Base-by-base conservation (phyloP, 2,797 vertebrate genomes). In the Sphenopsis melanotis region DNA sequence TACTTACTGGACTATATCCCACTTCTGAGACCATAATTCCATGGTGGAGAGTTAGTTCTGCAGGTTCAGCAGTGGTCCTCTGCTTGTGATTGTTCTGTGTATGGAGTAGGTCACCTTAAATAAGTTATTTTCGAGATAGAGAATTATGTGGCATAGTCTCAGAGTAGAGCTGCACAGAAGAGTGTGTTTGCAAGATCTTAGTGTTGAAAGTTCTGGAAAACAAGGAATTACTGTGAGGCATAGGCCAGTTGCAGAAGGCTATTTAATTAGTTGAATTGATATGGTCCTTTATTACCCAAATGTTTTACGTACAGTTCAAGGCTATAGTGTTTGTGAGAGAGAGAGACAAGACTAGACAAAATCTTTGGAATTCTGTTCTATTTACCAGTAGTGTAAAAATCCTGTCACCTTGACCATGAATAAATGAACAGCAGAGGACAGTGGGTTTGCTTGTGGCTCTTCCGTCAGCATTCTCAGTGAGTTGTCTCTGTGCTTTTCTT, bases 291-390 rank as follows among this genome's bases (percentile, higher is more conserved):
- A 30, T 86, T 83, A 39, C 24, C 59, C 2, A 21, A 34, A 32
- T 56, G 10, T 42, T 80, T 70, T 79, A 36, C 41, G 72, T 3
- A 0, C 2, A 29, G 46, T 83, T 90, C 0, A 0, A 46, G 69
- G 41, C 37, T 37, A 0, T 36, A 46, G 37, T 24, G 24, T 60
- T 88, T 15, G 5, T 64, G 26, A 47, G 37, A 82, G 37, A 83
- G 36, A 68, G n/a, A 74, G 36, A 79, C 7, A 63, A 36, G 30
- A 83, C 39, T 17, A 23, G 15, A 34, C 41, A 68, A 88, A 30
- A 3, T 83, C 12, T 61, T 71, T 32, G 12, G 27, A 72, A 39
- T 86, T 75, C 30, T 88, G 6, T 91, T 64, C 39, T 86, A 0
- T 83, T 80, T 90, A 27, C 16, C 22, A 21, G 46, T 59, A 39